A percentile compares a stretch with the other conserved stretches of the same genome.
Evolutionary conservation across 2,888 invertebrate species (phyloP).

Genomic region (Zygothrica quintamaculata): DNA sequence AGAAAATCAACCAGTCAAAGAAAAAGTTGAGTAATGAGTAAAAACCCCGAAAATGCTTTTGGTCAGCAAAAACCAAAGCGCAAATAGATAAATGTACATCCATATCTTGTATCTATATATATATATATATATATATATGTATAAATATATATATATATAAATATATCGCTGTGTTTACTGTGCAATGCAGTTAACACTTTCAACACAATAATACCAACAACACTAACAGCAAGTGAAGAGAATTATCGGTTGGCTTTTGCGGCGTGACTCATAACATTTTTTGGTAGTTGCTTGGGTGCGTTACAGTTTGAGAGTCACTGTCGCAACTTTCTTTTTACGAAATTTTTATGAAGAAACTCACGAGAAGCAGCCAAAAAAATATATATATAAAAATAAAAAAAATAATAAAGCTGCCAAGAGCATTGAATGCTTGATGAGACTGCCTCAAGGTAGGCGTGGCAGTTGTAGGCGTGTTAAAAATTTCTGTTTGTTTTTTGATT

Average conservation of each 20-base stretch:
- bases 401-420: slow-evolving; percentile 6
- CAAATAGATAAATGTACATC: slow-evolving; percentile 30
- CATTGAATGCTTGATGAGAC: slow-evolving; percentile 13
- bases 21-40: slow-evolving; percentile 59
- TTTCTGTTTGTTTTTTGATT: slow-evolving; percentile 23
- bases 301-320: slow-evolving; percentile 70
- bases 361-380: slow-evolving; percentile 49
- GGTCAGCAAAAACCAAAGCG: slow-evolving; percentile 54
- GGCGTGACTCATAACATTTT: slow-evolving; percentile 58
- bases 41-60: slow-evolving; percentile 29
- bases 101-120: slow-evolving; percentile 10
- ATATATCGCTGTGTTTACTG: slow-evolving; percentile 33
- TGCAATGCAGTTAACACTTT: slow-evolving; percentile 76
- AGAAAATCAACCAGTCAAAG: background rate
- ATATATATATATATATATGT: slow-evolving; percentile 8
- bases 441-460: slow-evolving; percentile 40
- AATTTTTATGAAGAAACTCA: slow-evolving; percentile 71
- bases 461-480: slow-evolving; percentile 67
- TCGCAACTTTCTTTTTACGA: slow-evolving; percentile 67
- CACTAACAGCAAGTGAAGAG: slow-evolving; percentile 24
- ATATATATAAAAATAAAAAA: slow-evolving; percentile 9
- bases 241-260: slow-evolving; percentile 36
- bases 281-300: slow-evolving; percentile 61
- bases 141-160: background rate
- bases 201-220: slow-evolving; percentile 48